Evolutionary conservation across 2,888 invertebrate species (phyloP), one percentile per base, ranked within the genome.

Genomic region (Amphipoea oculea): DNA sequence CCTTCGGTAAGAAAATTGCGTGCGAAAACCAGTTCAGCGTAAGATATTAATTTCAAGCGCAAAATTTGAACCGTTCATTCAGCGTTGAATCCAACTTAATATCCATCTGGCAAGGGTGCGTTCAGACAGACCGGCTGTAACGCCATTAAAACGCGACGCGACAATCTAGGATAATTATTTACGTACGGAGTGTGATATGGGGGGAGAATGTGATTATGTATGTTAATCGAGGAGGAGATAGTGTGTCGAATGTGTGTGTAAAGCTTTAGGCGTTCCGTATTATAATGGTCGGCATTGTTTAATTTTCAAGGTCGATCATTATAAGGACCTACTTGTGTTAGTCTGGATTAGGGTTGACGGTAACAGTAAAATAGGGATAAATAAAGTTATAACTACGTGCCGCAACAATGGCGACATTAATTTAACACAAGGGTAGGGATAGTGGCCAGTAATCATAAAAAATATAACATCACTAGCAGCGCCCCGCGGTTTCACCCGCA

Each of bases 41-140:
- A 76, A 91, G 90, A 91, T 92, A 93, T 93, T 94, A 93, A 94
- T 92, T 92, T 91, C 87, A 85, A 91, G 91, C 91, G 88, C 89
- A 88, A 91, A 91, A 91, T 93, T 92, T 92, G 89, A 93, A 92
- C 91, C 89, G 89, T 93, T 92, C 92, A 92, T 93, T 93, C 93
- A 90, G 87, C 87, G 78, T 81, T 88, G 87, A 86, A 84, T 89
- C 90, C 86, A 88, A 90, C 87, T 92, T 88, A 89, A 92, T 92
- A 91, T 89, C 89, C 86, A 78, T 88, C 84, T 85, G 60, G 73
- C 48, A 69, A 82, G 82, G 89, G 86, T 77, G 81, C 76, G 82
- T 73, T 42, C 84, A 86, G 76, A 87, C 77, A 74, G 73, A 57
- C 54, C 67, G 73, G 36, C 70, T 67, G 72, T 72, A 79, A 86